Base-by-base conservation (phyloP, 2,113 vertebrate species). In the Girardinichthys multiradiatus region DNA sequence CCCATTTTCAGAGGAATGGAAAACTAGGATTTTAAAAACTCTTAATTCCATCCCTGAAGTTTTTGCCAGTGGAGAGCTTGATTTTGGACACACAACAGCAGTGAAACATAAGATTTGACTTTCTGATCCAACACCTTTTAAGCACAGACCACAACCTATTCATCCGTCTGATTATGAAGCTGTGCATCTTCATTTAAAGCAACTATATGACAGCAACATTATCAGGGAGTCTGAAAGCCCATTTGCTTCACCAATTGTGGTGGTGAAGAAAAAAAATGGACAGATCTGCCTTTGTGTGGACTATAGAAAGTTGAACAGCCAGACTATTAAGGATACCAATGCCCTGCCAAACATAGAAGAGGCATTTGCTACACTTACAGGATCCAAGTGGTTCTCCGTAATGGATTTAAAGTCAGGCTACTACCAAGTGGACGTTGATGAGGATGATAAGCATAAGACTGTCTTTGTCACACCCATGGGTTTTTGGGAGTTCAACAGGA, bases 391-490 rank as follows among this genome's bases (percentile, higher is more conserved):
- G 54, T 58, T 69, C 19, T 69, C n/a, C 21, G 54, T 58, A 0
- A 69, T 69, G 67, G 67, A 58, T 28, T 26, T 69, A n/a, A 57
- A 68, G 48, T 68, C 65, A 14, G 48, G 29, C 21, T 68, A 54
- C 13, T 68, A 57, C 2, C 65, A 68, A 24, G 29, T 68, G 4
- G 48, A 68, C 7, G 11, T 57, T 4, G 48, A 68, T 10, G 48
- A 68, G 4, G 21, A 57, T 29, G 65, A 68, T 17, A 68, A 57
- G 7, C 45, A 30, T 21, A 68, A 68, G 10, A 68, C 51, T 4
- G 66, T 51, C 13, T 68, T 68, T 35, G 66, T 68, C 24, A 35
- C 30, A 5, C 30, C 66, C 0, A n/a, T 68, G 30, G 48, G 65
- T 5, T 68, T 68, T 57, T 33, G 48, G 45, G 65, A 68, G 6